A percentile compares a stretch with the other conserved stretches of the same genome.
Conservation (phyloP, 2,113 vertebrate species). For the Zosterops pallidus region DNA sequence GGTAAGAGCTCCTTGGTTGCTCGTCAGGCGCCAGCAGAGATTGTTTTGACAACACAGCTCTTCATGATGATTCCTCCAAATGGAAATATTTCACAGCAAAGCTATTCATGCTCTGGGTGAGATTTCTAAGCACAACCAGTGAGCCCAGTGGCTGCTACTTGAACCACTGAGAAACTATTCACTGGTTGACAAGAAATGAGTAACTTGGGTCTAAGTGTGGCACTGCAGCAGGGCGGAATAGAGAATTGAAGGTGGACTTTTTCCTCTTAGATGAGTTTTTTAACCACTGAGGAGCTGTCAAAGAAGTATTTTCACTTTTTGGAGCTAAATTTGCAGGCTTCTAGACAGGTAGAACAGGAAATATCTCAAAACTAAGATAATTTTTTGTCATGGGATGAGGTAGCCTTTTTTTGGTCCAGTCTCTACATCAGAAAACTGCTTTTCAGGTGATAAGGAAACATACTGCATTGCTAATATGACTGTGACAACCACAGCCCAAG, state of each 20-base stretch:
- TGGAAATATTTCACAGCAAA: background rate
- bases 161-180: background rate
- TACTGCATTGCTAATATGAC: fast-evolving
- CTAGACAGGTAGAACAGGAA: background rate
- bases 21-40: background rate
- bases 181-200: background rate
- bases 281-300: background rate
- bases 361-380: background rate
- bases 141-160: background rate
- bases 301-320: background rate
- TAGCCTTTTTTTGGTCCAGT: background rate
- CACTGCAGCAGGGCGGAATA: background rate
- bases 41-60: constrained; percentile 10
- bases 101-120: background rate
- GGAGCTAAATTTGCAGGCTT: background rate
- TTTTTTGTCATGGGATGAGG: background rate
- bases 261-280: background rate
- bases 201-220: background rate
- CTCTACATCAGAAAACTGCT: background rate
- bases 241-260: background rate
- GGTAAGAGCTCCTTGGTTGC: background rate
- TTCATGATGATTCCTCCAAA: background rate
- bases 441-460: background rate
- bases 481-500: background rate
- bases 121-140: background rate